Percentiles rank a stretch among this genome's conserved stretches.
phyloP scores from a whole-genome alignment of 2,113 vertebrate species.

The Sterna hirundo region DNA sequence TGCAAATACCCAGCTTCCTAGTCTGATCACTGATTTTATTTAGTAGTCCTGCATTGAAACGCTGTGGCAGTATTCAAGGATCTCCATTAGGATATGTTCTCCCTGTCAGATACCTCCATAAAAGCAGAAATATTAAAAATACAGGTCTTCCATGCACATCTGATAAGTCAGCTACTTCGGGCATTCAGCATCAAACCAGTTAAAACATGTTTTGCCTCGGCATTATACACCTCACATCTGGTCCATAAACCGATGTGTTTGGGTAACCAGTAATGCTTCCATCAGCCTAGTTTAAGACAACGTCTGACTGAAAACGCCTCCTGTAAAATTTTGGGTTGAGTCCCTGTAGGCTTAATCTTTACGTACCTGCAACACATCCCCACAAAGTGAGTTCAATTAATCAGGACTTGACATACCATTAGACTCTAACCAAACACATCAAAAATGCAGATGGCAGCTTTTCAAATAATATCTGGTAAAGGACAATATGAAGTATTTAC shows the following conservation, averaged over 20 bases:
- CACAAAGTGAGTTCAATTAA: not conserved
- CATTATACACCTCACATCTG: not conserved
- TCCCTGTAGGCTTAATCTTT: not conserved
- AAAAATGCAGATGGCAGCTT: not conserved
- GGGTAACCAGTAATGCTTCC: not conserved
- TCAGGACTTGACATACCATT: not conserved
- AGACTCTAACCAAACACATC: not conserved
- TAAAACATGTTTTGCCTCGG: not conserved
- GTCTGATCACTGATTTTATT: not conserved
- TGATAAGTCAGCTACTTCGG: not conserved
- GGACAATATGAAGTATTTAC: not conserved
- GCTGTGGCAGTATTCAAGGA: not conserved
- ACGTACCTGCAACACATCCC: not conserved
- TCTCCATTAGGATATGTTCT: not conserved
- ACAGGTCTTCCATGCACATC: not conserved
- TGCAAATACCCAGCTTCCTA: not conserved
- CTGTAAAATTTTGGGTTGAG: not conserved
- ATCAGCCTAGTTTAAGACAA: not conserved
- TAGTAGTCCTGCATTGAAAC: not conserved
- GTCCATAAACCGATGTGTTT: not conserved
- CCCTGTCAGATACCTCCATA: not conserved
- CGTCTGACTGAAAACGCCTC: not conserved
- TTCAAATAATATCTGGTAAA: not conserved
- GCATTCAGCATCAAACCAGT: not conserved
- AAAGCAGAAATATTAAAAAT: not conserved